Conservation (phyloP, 2,797 vertebrate species). For the Heteromormyrus szaboi region DNA sequence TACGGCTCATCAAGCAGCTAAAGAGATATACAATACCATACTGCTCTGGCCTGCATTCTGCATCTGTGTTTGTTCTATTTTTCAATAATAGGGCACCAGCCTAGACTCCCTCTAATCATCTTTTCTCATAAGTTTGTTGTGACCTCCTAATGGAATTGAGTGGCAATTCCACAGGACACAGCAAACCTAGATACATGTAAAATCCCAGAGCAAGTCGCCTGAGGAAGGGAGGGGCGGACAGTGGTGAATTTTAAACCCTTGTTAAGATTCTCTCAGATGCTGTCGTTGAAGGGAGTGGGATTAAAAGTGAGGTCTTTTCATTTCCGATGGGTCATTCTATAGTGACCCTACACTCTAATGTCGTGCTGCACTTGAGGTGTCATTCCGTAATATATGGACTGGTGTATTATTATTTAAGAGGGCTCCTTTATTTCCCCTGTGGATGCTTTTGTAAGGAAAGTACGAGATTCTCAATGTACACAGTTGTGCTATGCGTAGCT, state of each 20-base stretch:
- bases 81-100: not conserved
- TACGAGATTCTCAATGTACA: not conserved
- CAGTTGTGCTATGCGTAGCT: not conserved
- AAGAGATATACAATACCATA: not conserved
- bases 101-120: not conserved
- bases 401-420: conserved; percentile 14
- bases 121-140: conserved; percentile 4
- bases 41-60: not conserved
- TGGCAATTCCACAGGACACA: not conserved
- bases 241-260: conserved; percentile 28
- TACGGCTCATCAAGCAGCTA: not conserved
- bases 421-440: conserved; percentile 15
- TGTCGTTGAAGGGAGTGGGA: conserved; percentile 39
- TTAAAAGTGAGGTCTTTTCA: not conserved
- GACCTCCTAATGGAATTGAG: conserved; percentile 12
- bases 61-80: not conserved
- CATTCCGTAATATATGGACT: conserved; percentile 40
- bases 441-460: not conserved
- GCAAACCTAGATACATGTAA: conserved; percentile 8
- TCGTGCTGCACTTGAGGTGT: conserved; percentile 39
- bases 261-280: conserved; percentile 28
- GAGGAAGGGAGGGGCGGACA: not conserved
- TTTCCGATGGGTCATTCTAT: conserved; percentile 23
- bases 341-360: conserved; percentile 32
- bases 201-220: not conserved